These are phyloP conservation scores for Vimba vimba DNA, from an alignment of 2,113 vertebrate genomes.

Conservation along the genomic window DNA sequence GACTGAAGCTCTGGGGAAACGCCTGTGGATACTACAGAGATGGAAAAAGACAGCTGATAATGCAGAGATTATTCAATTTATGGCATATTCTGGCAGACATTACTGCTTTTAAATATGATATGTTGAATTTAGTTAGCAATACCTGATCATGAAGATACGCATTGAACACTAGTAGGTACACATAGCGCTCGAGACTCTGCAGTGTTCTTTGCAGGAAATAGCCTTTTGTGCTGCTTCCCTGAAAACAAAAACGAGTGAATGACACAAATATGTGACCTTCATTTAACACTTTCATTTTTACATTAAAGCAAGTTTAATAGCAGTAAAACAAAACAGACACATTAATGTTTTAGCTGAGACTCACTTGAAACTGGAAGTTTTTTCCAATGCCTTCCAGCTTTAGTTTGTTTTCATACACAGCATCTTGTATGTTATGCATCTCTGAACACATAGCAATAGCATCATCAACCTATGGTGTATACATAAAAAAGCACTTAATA, in stretches of 20 bases:
- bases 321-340: neutral
- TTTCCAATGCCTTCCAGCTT: slow-evolving; percentile 75
- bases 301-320: neutral
- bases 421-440: slow-evolving; percentile 83
- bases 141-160: slow-evolving; percentile 89
- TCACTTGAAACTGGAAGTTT: slow-evolving; percentile 79
- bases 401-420: slow-evolving; percentile 78
- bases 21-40: slow-evolving; percentile 80
- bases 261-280: neutral
- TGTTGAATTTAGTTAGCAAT: neutral
- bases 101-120: neutral
- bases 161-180: slow-evolving; percentile 86
- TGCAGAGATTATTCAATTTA: neutral
- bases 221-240: slow-evolving; percentile 79
- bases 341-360: neutral
- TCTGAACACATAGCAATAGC: slow-evolving; percentile 81
- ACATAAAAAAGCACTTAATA: neutral
- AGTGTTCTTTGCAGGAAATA: slow-evolving; percentile 78
- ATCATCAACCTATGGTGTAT: slow-evolving; percentile 76
- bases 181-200: slow-evolving; percentile 81
- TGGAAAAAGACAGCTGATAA: too few relatives aligned
- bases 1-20: slow-evolving; percentile 86
- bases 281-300: neutral
- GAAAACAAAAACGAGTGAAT: slow-evolving; percentile 39
- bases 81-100: neutral